phyloP scores from a whole-genome alignment of 2,888 invertebrate species.

The Gortyna flavago region DNA sequence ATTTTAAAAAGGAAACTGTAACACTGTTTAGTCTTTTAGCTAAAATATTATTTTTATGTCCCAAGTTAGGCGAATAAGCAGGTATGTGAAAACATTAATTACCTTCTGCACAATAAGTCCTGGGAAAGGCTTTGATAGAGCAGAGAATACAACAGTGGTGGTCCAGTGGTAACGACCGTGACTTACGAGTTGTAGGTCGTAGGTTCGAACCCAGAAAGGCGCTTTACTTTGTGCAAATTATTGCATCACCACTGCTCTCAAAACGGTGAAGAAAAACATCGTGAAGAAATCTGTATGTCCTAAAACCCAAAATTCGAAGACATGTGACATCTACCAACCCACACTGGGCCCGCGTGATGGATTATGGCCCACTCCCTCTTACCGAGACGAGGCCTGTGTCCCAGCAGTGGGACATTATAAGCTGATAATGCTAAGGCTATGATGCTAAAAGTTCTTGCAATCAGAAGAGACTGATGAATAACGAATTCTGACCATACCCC shows the following conservation, averaged over 20 bases:
- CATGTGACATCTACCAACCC: neutral
- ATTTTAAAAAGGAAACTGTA: neutral
- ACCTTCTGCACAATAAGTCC: neutral
- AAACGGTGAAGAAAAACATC: too few relatives aligned
- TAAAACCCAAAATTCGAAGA: neutral
- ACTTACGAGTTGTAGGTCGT: too few relatives aligned
- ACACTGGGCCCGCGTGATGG: too few relatives aligned
- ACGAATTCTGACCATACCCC: too few relatives aligned
- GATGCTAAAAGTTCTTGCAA: neutral
- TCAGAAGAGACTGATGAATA: neutral
- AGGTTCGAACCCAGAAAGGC: too few relatives aligned
- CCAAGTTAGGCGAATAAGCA: too few relatives aligned
- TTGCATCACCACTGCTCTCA: too few relatives aligned
- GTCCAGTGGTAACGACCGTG: too few relatives aligned
- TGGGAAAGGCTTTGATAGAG: neutral
- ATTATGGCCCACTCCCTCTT: neutral
- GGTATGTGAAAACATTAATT: neutral
- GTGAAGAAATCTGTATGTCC: neutral
- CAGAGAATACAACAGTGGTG: too few relatives aligned
- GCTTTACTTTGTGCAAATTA: too few relatives aligned
- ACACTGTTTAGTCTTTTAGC: neutral
- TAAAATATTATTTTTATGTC: neutral
- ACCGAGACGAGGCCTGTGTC: neutral
- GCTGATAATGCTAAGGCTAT: neutral
- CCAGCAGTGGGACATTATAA: neutral